A percentile compares a stretch with the other conserved stretches of the same genome.
Conservation (phyloP, 2,888 invertebrate genomes). For the Dicyrtomina minuta region DNA sequence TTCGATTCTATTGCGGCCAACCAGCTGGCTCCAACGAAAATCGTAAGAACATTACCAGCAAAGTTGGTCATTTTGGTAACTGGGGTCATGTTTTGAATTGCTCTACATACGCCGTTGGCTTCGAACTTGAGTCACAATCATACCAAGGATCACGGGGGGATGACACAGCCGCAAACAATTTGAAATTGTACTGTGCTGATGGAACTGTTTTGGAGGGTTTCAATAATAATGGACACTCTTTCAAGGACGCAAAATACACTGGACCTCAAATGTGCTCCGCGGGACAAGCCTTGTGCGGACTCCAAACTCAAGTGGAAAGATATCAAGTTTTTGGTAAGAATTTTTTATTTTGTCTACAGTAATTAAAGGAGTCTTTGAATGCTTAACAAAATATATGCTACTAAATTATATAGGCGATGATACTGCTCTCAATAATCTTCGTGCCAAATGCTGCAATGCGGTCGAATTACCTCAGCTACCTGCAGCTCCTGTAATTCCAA, state of each 20-base stretch:
- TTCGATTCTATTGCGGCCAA: slow-evolving; percentile 39
- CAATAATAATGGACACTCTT: slow-evolving; percentile 35
- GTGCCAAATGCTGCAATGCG: slow-evolving; percentile 37
- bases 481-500: no score
- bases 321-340: slow-evolving; percentile 42
- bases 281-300: slow-evolving; percentile 38
- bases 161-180: slow-evolving; percentile 42
- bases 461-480: background rate
- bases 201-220: slow-evolving; percentile 38
- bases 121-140: slow-evolving; percentile 41
- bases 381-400: no score
- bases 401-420: slow-evolving; percentile 41
- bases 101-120: slow-evolving; percentile 38
- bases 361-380: background rate
- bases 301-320: slow-evolving; percentile 45
- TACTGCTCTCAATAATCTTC: slow-evolving; percentile 41
- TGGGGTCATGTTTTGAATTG: slow-evolving; percentile 16
- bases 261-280: slow-evolving; percentile 34
- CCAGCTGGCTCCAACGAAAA: background rate
- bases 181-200: slow-evolving; percentile 38
- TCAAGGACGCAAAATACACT: slow-evolving; percentile 32
- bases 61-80: slow-evolving; percentile 28
- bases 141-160: slow-evolving; percentile 40
- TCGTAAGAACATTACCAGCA: slow-evolving; percentile 28
- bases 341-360: background rate